Conservation (phyloP, 2,888 invertebrate genomes). For the Troilus luridus region DNA sequence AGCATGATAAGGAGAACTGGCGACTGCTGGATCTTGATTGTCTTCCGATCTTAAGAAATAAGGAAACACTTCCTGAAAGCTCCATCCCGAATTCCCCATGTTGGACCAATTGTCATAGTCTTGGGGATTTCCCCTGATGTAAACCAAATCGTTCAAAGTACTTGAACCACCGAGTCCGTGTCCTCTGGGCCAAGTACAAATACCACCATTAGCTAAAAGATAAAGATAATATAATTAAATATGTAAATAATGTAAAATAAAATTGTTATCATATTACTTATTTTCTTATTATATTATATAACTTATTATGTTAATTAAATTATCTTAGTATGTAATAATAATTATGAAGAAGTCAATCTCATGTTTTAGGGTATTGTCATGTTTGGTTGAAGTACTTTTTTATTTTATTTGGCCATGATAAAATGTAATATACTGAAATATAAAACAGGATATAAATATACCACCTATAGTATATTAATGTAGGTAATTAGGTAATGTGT, state of each 20-base stretch:
- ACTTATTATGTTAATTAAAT: too few species aligned
- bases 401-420: too few species aligned
- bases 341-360: too few species aligned
- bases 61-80: conserved; percentile 81
- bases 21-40: conserved; percentile 86
- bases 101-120: conserved; percentile 94
- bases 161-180: conserved; percentile 92
- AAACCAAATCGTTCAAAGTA: conserved; percentile 92
- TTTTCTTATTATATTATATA: too few species aligned
- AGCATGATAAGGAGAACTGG: conserved; percentile 83
- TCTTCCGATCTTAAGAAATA: conserved; percentile 94
- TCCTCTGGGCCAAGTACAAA: conserved; percentile 93
- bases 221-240: not conserved
- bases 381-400: too few species aligned
- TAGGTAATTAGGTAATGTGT: too few species aligned
- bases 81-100: conserved; percentile 91
- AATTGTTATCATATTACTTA: not conserved
- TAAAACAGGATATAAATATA: not conserved
- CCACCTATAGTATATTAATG: too few species aligned
- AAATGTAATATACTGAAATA: not conserved
- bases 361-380: too few species aligned
- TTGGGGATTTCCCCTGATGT: conserved; percentile 87
- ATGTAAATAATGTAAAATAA: not conserved
- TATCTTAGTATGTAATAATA: too few species aligned
- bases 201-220: conserved; percentile 71